phyloP scores from a whole-genome alignment of 2,113 vertebrate species.

The Peromyscus polionotus region DNA sequence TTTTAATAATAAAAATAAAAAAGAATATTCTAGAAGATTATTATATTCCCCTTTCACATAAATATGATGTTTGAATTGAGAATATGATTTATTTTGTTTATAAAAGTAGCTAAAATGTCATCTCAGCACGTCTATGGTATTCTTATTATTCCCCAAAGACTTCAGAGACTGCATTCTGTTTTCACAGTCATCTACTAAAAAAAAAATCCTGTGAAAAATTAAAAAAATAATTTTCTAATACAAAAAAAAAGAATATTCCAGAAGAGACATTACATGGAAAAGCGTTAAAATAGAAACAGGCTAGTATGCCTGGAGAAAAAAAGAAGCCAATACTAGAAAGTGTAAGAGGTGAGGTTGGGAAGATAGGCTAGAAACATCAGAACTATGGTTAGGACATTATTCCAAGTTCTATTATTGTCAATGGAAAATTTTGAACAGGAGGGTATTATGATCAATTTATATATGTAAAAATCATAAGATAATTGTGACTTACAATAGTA shows the following conservation, averaged over 20 bases:
- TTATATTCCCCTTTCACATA: background rate
- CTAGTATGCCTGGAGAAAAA: background rate
- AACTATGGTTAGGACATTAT: background rate
- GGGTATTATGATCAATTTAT: background rate
- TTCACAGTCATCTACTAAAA: background rate
- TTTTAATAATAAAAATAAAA: no score
- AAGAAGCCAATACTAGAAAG: background rate
- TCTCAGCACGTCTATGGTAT: background rate
- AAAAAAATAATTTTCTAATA: background rate
- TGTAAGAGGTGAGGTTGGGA: background rate
- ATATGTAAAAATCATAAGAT: background rate
- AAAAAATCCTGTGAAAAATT: background rate
- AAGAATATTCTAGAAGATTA: background rate
- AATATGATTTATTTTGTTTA: background rate
- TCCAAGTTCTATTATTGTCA: background rate
- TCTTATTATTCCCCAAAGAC: background rate
- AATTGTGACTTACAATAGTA: background rate
- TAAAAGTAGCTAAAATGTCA: background rate
- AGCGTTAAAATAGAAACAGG: background rate
- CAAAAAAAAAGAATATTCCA: background rate
- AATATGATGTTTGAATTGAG: slow-evolving; percentile 8
- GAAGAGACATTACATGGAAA: background rate
- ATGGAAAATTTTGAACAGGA: background rate
- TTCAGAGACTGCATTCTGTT: background rate
- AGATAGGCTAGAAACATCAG: background rate